Evolutionary conservation across 2,888 invertebrate species (phyloP).

Genomic region (Zygothrica quintamaculata): DNA sequence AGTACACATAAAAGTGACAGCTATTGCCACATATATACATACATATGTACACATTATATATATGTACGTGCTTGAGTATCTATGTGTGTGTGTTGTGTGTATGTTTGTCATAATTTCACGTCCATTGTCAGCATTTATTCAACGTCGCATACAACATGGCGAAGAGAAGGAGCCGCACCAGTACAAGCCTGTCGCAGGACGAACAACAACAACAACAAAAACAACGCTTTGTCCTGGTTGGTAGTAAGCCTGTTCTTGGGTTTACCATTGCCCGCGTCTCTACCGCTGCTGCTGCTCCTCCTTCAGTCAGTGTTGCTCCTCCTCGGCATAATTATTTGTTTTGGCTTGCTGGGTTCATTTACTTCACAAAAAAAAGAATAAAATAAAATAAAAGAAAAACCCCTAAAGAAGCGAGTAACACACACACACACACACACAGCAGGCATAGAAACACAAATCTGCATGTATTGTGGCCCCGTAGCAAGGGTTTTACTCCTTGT

Average conservation of each 20-base stretch:
- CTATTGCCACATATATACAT: slow-evolving; percentile 16
- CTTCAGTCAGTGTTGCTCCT: slow-evolving; percentile 16
- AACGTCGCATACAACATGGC: slow-evolving; percentile 64
- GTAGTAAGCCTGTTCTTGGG: slow-evolving; percentile 42
- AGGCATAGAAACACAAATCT: slow-evolving; percentile 30
- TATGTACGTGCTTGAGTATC: slow-evolving; percentile 5
- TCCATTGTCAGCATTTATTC: slow-evolving; percentile 76
- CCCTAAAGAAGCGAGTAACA: slow-evolving; percentile 51
- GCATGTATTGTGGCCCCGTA: slow-evolving; percentile 38
- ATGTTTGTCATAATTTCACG: slow-evolving; percentile 68
- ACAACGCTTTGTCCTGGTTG: slow-evolving; percentile 53
- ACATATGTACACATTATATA: slow-evolving; percentile 7
- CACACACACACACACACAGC: slow-evolving; percentile 34
- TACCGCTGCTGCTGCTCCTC: neutral
- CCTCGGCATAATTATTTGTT: slow-evolving; percentile 72
- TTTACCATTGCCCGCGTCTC: slow-evolving; percentile 16
- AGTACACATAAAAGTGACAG: slow-evolving; percentile 29
- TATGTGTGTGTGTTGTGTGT: slow-evolving; percentile 21
- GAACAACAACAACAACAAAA: slow-evolving; percentile 19
- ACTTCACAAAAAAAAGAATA: slow-evolving; percentile 54
- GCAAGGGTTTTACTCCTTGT: slow-evolving; percentile 58
- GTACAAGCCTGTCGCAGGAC: slow-evolving; percentile 30
- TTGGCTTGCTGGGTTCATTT: slow-evolving; percentile 79
- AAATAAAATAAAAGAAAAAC: slow-evolving; percentile 43
- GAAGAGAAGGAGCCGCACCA: slow-evolving; percentile 18